Evolutionary conservation across 2,797 vertebrate species (phyloP).

Genomic region (Phrynocephalus guinanensis): DNA sequence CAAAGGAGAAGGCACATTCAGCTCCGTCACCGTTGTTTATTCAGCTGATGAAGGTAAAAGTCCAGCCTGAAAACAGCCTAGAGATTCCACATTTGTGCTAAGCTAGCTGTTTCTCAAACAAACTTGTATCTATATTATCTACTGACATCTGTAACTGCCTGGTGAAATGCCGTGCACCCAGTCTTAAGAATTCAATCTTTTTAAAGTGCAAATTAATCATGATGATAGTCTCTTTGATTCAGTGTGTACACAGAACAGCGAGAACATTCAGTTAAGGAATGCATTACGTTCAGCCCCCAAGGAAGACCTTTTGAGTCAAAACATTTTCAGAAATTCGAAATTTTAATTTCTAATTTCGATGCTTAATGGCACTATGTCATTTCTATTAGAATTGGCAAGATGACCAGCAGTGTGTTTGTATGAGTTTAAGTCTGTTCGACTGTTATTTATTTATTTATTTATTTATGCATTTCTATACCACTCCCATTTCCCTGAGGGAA

Average conservation of each 20-base stretch:
- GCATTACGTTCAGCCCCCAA: background rate
- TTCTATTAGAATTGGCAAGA: background rate
- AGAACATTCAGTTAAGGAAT: slow-evolving; percentile 14
- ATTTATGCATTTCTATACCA: too few species aligned
- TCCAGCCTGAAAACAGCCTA: rapidly evolving
- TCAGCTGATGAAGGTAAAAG: slow-evolving; percentile 95
- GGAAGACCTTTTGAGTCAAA: slow-evolving; percentile 7
- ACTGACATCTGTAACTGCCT: slow-evolving; percentile 52
- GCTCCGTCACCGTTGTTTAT: slow-evolving; percentile 87
- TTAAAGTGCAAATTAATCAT: slow-evolving; percentile 18
- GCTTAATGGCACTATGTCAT: slow-evolving; percentile 5
- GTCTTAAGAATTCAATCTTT: slow-evolving; percentile 4
- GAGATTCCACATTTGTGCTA: rapidly evolving
- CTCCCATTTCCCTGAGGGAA: too few species aligned
- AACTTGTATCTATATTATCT: slow-evolving; percentile 13
- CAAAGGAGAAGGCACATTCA: slow-evolving; percentile 94
- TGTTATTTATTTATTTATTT: background rate
- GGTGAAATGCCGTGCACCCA: background rate
- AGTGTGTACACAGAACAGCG: background rate
- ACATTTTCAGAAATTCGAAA: slow-evolving; percentile 10
- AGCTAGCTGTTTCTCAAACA: background rate
- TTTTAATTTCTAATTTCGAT: slow-evolving; percentile 16
- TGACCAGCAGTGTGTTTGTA: background rate
- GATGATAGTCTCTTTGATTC: background rate
- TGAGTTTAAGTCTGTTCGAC: slow-evolving; percentile 5